Percentiles rank a stretch among this genome's conserved stretches.
Evolutionary conservation across 37 sponge, comb jelly and placozoan genomes (phyloP).

Genomic region (Mnemiopsis leidyi): DNA sequence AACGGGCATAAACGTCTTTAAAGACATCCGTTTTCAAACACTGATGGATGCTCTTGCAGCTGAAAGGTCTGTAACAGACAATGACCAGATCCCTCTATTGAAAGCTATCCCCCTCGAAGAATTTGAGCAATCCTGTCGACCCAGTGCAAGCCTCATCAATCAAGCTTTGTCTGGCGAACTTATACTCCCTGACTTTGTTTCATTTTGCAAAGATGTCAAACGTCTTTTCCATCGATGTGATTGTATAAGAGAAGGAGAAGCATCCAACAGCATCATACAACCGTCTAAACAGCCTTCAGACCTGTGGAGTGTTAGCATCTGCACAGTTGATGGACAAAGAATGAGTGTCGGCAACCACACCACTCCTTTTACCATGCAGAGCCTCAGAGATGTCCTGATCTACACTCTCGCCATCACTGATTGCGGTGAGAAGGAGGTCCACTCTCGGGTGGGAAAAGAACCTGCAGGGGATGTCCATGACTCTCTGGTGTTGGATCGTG

Average conservation of each 20-base stretch:
- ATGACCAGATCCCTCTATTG: background rate
- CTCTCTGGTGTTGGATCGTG: slow-evolving; percentile 1
- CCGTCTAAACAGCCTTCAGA: slow-evolving; percentile 69
- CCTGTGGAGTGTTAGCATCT: slow-evolving; percentile 78
- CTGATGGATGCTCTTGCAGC: slow-evolving; percentile 2
- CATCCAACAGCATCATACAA: slow-evolving; percentile 74
- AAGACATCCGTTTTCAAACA: background rate
- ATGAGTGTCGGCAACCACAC: slow-evolving; percentile 18
- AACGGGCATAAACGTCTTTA: slow-evolving; percentile 13
- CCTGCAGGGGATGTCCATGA: slow-evolving; percentile 44
- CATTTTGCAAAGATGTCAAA: slow-evolving; percentile 52
- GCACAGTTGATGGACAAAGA: slow-evolving; percentile 84
- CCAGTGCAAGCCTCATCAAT: slow-evolving; percentile 21
- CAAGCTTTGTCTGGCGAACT: slow-evolving; percentile 28
- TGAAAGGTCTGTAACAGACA: background rate
- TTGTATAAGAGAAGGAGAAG: slow-evolving; percentile 62
- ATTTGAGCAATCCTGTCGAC: slow-evolving; percentile 1
- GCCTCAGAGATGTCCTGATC: background rate
- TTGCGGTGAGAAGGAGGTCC: slow-evolving; percentile 62
- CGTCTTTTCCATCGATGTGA: slow-evolving; percentile 54
- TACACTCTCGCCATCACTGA: slow-evolving; percentile 46
- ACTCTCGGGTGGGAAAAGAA: slow-evolving; percentile 65
- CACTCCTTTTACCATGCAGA: slow-evolving; percentile 14
- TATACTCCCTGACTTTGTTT: slow-evolving; percentile 69
- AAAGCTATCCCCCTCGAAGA: background rate